These are phyloP conservation scores for Chrysina gloriosa DNA, from an alignment of 2,888 invertebrate species.

Conservation along the genomic window DNA sequence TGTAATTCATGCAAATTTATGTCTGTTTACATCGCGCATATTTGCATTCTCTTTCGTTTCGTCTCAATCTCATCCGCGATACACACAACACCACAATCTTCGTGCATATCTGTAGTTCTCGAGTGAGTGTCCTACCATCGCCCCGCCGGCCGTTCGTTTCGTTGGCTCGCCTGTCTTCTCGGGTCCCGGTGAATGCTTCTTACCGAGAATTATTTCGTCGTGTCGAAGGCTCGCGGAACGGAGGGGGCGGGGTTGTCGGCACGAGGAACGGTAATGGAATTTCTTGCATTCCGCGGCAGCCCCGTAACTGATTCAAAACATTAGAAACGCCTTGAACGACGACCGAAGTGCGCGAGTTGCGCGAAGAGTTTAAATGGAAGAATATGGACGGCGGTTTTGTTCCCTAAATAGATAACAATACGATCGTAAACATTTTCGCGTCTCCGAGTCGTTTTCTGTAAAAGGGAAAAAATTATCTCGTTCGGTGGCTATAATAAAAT, in stretches of 20 bases:
- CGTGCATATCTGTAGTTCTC: neutral
- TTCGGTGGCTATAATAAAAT: too few species aligned
- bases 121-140: neutral
- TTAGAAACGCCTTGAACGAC: conserved; percentile 15
- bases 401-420: too few species aligned
- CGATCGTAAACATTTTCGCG: too few species aligned
- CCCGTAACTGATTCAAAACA: conserved; percentile 18
- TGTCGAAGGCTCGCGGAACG: neutral
- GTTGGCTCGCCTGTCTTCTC: neutral
- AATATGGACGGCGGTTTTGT: too few species aligned
- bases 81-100: neutral
- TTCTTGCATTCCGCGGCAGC: conserved; percentile 20
- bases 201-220: neutral
- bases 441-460: too few species aligned
- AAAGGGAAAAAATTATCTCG: too few species aligned
- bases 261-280: conserved; percentile 15
- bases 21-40: neutral
- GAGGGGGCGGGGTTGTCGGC: neutral
- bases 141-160: neutral
- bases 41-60: neutral
- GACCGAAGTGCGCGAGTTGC: neutral
- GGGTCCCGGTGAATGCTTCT: neutral
- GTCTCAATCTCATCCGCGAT: neutral
- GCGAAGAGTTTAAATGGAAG: neutral
- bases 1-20: conserved; percentile 13